Base-by-base conservation (phyloP, 2,113 vertebrate genomes). In the Elaphurus davidianus region DNA sequence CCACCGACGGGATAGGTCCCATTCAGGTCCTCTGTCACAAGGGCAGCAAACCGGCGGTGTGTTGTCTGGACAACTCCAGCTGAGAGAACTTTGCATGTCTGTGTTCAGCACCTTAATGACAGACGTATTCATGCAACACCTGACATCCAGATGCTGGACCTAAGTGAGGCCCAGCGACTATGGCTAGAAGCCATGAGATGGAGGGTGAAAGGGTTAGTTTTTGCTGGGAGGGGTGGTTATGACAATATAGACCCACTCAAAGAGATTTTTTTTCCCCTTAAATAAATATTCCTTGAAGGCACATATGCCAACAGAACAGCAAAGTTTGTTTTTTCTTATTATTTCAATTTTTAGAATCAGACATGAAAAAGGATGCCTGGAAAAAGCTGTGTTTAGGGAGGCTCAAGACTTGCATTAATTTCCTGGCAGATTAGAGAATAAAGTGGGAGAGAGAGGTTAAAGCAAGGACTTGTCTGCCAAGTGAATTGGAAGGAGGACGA, bases 391-490 rank as follows among this genome's bases (percentile, higher is more conserved):
- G 87, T 91, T 88, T 45, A 86, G 62, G 82, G 87, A 95, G 84
- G 40, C 94, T 87, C 40, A 74, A 87, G 83, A 79, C 62, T 93
- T 93, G 40, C 62, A 43, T 96, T 92, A 85, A 94, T 95, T 97
- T 96, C 94, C 87, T 97, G 95, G 94, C 55, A 94, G 94, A 93
- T 92, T 93, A 96, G 94, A 96, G 87, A 95, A 81, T 87, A 91
- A 95, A 94, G 60, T 83, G 36, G 50, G 83, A 94, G 78, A 94
- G 78, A 93, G 78, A 94, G 95, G 97, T 98, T 93, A 96, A 96
- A 96, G 55, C 94, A 96, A 98, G 97, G 98, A 94, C 98, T 97
- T 64, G 86, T 87, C 97, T 94, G 90, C 87, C 90, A 89, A 94
- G 89, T 95, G 21, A 14, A 15, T 71, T 74, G 57, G 76, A 93